Evolutionary conservation across 2,888 invertebrate genomes (phyloP).

Genomic region (Antheraea assamensis): DNA sequence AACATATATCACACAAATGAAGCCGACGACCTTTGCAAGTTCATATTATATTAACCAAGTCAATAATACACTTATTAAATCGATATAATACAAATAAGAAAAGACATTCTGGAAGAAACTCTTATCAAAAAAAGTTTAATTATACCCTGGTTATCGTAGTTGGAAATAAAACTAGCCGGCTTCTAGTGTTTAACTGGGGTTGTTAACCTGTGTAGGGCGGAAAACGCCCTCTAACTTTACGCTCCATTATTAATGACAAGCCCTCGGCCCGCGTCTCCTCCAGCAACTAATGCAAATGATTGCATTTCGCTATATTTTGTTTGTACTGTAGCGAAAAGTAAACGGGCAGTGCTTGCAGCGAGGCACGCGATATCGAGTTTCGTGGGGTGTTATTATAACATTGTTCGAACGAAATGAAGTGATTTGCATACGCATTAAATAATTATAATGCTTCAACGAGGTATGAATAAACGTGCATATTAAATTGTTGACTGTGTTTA

Average conservation of each 20-base stretch:
- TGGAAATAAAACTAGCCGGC: slow-evolving; percentile 63
- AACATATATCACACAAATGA: neutral
- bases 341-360: slow-evolving; percentile 33
- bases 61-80: neutral
- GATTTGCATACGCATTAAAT: slow-evolving; percentile 65
- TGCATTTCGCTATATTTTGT: slow-evolving; percentile 73
- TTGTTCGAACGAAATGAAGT: slow-evolving; percentile 55
- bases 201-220: slow-evolving; percentile 72
- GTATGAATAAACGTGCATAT: slow-evolving; percentile 24
- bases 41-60: neutral
- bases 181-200: slow-evolving; percentile 67
- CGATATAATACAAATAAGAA: neutral
- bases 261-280: slow-evolving; percentile 66
- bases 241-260: slow-evolving; percentile 79
- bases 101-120: neutral
- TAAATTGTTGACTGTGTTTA: slow-evolving; percentile 11
- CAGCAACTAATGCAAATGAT: slow-evolving; percentile 75
- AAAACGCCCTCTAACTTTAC: slow-evolving; percentile 71
- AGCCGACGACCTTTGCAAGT: neutral
- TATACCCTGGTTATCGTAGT: slow-evolving; percentile 47
- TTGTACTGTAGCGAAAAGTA: slow-evolving; percentile 56
- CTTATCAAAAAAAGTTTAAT: neutral
- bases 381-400: slow-evolving; percentile 37
- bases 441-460: slow-evolving; percentile 33
- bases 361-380: slow-evolving; percentile 44